Conservation (phyloP, 2,113 vertebrate genomes). For the Gnathonemus longibarbis region DNA sequence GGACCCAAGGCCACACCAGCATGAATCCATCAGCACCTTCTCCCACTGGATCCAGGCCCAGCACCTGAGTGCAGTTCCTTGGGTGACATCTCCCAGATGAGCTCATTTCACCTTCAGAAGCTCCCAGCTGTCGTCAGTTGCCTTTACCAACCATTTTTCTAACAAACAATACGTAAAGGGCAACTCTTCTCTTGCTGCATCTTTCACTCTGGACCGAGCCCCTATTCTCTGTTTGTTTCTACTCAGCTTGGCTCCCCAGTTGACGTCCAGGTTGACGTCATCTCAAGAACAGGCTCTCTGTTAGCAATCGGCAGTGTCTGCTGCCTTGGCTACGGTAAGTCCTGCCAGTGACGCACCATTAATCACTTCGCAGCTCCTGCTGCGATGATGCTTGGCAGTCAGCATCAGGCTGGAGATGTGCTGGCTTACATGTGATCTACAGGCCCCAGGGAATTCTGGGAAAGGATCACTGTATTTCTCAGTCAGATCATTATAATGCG, state of each 20-base stretch:
- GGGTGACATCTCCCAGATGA: not conserved
- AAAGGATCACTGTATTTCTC: not conserved
- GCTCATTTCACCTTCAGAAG: not conserved
- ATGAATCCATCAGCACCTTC: not conserved
- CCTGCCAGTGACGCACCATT: not conserved
- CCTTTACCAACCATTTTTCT: not conserved
- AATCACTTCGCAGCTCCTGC: not conserved
- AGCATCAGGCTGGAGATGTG: not conserved
- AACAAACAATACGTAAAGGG: not conserved
- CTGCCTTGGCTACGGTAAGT: not conserved
- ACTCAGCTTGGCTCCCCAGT: not conserved
- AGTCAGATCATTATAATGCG: not conserved
- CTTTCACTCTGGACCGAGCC: not conserved
- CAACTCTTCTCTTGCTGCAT: not conserved
- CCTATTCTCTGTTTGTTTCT: not conserved
- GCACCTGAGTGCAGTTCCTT: not conserved
- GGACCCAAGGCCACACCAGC: not conserved
- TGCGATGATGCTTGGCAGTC: not conserved
- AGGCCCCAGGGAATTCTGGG: not conserved
- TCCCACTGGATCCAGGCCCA: not conserved
- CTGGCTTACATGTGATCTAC: not conserved
- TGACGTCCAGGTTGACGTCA: not conserved
- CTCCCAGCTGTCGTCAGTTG: not conserved
- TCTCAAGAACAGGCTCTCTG: not conserved
- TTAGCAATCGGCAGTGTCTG: not conserved